These are phyloP conservation scores for Cryptotermes secundus DNA, from an alignment of 1,140 invertebrate genomes.

Conservation along the genomic window DNA sequence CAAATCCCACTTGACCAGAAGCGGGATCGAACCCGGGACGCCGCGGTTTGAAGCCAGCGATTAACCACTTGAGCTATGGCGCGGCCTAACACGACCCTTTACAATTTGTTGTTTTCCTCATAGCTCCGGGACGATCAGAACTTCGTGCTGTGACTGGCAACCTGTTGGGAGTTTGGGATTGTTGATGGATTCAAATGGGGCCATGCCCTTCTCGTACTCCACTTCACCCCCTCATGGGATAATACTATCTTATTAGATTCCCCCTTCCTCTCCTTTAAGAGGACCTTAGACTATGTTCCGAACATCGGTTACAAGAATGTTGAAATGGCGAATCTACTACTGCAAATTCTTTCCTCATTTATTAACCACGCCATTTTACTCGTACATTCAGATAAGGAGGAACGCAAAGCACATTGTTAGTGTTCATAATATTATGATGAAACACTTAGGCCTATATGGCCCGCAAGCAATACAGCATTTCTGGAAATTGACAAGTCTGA, in stretches of 20 bases:
- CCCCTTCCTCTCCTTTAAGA: not conserved
- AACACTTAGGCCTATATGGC: too few species aligned
- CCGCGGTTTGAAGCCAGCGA: too few species aligned
- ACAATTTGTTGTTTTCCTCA: not conserved
- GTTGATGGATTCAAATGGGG: conserved; percentile 8
- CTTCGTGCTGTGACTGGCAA: not conserved
- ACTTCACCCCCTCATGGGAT: not conserved
- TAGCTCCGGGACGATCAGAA: not conserved
- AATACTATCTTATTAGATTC: conserved; percentile 14
- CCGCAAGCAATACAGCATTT: too few species aligned
- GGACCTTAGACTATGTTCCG: not conserved
- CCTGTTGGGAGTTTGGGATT: not conserved
- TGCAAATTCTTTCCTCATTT: not conserved
- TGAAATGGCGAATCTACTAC: not conserved
- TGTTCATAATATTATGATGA: too few species aligned
- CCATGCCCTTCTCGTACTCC: not conserved
- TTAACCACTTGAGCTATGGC: too few species aligned
- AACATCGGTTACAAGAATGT: not conserved
- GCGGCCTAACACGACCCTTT: too few species aligned
- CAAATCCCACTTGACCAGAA: too few species aligned
- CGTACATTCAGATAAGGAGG: too few species aligned
- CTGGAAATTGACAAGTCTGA: too few species aligned
- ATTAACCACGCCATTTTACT: too few species aligned
- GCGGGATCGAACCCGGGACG: too few species aligned
- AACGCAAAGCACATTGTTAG: too few species aligned